These are phyloP conservation scores for Phataginus tetradactyla DNA, from an alignment of 2,797 vertebrate genomes.

Conservation along the genomic window DNA sequence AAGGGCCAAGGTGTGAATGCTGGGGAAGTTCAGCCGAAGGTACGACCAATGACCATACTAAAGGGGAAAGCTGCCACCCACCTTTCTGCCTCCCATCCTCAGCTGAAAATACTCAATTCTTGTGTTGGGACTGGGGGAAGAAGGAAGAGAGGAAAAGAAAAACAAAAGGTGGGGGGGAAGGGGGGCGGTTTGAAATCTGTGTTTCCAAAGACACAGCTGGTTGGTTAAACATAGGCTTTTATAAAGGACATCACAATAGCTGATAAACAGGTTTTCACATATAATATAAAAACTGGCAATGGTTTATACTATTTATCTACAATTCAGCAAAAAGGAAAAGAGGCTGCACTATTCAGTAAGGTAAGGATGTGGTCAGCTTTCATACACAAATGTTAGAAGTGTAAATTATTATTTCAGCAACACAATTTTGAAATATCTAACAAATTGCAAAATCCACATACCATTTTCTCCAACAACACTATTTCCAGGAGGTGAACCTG, in stretches of 20 bases:
- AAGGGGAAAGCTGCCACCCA: not conserved
- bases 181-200: not conserved
- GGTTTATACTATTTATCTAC: not conserved
- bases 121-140: not conserved
- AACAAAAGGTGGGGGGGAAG: too few species aligned
- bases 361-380: not conserved
- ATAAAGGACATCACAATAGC: not conserved
- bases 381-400: not conserved
- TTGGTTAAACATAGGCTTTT: not conserved
- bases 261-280: not conserved
- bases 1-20: not conserved
- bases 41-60: too few species aligned
- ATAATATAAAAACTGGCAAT: not conserved
- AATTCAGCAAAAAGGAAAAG: constrained; percentile 5
- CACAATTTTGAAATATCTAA: not conserved
- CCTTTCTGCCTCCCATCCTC: not conserved
- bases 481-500: not conserved
- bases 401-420: not conserved
- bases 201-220: not conserved
- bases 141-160: not conserved
- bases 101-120: not conserved
- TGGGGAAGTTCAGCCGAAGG: not conserved
- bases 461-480: not conserved
- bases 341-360: not conserved
- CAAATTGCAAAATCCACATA: not conserved